A percentile compares a stretch with the other conserved stretches of the same genome.
Evolutionary conservation across 2,888 invertebrate species (phyloP).

Genomic region (Antheraea assamensis): DNA sequence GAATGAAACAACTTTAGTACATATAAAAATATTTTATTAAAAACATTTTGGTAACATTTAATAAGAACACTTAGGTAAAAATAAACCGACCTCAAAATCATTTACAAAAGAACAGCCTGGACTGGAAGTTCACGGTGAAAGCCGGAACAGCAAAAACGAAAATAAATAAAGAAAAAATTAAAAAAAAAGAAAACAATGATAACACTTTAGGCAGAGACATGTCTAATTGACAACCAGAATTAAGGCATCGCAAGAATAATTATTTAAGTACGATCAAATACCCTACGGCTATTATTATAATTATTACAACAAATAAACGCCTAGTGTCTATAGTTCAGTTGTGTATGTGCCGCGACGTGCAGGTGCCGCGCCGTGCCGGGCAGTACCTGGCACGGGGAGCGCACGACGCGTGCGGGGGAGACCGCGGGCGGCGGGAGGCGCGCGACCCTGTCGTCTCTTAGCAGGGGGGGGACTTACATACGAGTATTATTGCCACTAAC

Average conservation of each 20-base stretch:
- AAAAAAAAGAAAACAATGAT: slow-evolving; percentile 79
- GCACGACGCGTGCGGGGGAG: neutral
- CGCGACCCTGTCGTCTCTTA: slow-evolving; percentile 56
- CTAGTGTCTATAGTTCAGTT: slow-evolving; percentile 65
- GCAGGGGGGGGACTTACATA: slow-evolving; percentile 61
- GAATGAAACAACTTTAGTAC: slow-evolving; percentile 63
- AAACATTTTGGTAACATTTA: slow-evolving; percentile 84
- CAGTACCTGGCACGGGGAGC: slow-evolving; percentile 15
- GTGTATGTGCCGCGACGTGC: slow-evolving; percentile 38
- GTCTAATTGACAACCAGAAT: slow-evolving; percentile 84
- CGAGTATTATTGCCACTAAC: slow-evolving; percentile 81
- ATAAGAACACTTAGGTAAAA: slow-evolving; percentile 84
- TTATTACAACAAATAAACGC: slow-evolving; percentile 81
- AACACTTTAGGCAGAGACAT: slow-evolving; percentile 81
- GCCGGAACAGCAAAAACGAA: slow-evolving; percentile 80
- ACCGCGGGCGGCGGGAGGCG: slow-evolving; percentile 22
- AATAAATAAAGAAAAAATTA: slow-evolving; percentile 75
- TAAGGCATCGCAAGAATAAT: slow-evolving; percentile 84
- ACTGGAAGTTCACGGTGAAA: slow-evolving; percentile 82
- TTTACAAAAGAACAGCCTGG: slow-evolving; percentile 83
- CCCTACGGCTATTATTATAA: slow-evolving; percentile 81
- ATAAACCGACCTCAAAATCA: slow-evolving; percentile 83
- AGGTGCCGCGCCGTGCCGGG: no score
- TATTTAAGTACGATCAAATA: slow-evolving; percentile 83
- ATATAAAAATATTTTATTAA: slow-evolving; percentile 84